These are phyloP conservation scores for Chirona hameri DNA, from an alignment of 2,888 invertebrate genomes.

Conservation along the genomic window DNA sequence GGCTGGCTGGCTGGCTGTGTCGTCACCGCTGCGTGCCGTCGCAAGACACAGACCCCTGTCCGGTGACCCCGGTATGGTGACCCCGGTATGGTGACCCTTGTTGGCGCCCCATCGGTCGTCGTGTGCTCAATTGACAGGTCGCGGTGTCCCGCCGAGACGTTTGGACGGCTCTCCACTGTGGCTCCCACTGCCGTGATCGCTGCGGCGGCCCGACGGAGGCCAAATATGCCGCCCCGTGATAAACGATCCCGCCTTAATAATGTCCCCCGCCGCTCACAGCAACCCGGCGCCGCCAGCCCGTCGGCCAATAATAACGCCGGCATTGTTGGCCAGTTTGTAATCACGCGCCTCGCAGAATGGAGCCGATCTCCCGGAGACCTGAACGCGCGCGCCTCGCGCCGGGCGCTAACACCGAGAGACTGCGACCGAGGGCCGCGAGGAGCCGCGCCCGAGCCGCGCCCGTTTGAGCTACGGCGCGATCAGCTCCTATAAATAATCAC, in stretches of 20 bases:
- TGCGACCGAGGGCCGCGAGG: background rate
- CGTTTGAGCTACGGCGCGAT: background rate
- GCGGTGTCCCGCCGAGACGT: background rate
- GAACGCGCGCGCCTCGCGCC: background rate
- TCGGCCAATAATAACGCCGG: background rate
- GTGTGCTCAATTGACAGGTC: background rate
- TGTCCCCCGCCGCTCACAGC: slow-evolving; percentile 8
- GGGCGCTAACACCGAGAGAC: background rate
- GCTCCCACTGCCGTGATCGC: background rate
- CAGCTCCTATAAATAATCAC: background rate
- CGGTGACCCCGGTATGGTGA: background rate
- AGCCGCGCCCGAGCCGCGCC: background rate
- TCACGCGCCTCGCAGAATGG: background rate
- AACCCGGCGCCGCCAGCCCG: background rate
- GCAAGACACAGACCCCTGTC: too few species aligned
- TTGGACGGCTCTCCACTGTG: background rate
- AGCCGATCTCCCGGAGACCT: background rate
- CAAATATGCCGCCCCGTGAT: background rate
- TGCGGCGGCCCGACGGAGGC: background rate
- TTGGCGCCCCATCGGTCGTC: background rate
- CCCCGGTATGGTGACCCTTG: background rate
- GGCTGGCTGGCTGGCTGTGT: too few species aligned
- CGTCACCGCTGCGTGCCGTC: too few species aligned
- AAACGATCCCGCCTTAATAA: background rate
- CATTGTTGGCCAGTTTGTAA: slow-evolving; percentile 12